Conservation (phyloP, 2,113 vertebrate genomes). For the Chloropsis hardwickii region DNA sequence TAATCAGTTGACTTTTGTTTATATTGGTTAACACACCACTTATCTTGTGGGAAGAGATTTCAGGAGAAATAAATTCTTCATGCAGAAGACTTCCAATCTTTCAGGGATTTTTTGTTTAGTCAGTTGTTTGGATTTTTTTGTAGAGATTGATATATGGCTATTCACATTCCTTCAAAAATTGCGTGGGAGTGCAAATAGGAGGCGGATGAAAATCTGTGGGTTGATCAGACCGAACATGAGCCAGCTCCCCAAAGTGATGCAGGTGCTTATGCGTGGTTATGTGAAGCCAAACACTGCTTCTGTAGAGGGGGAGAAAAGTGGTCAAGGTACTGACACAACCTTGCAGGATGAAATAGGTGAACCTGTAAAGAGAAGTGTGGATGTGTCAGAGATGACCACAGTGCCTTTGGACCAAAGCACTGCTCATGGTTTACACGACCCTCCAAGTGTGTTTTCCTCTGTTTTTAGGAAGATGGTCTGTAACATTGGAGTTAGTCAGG, state of each 20-base stretch:
- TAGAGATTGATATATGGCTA: not conserved
- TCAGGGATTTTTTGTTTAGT: not conserved
- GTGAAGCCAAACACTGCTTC: not conserved
- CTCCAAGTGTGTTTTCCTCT: not conserved
- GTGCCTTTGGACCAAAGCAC: not conserved
- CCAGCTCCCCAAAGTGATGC: fast-evolving
- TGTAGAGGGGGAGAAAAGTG: not conserved
- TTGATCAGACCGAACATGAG: not conserved
- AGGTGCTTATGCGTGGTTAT: fast-evolving
- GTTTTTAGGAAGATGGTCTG: not conserved
- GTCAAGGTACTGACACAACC: not conserved
- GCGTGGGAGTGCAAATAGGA: not conserved
- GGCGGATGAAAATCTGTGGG: not conserved
- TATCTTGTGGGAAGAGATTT: not conserved
- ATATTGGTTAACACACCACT: not conserved
- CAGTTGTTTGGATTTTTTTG: not conserved
- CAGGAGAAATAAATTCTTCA: not conserved
- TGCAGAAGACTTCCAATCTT: not conserved
- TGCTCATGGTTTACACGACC: not conserved
- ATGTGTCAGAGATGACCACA: not conserved
- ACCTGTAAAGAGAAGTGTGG: not conserved
- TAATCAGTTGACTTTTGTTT: not conserved
- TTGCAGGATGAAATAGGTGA: not conserved
- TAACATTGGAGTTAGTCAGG: no score
- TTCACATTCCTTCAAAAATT: not conserved